A percentile compares a stretch with the other conserved stretches of the same genome.
Conservation (phyloP, 2,888 invertebrate genomes). For the Lacanobia oleracea region DNA sequence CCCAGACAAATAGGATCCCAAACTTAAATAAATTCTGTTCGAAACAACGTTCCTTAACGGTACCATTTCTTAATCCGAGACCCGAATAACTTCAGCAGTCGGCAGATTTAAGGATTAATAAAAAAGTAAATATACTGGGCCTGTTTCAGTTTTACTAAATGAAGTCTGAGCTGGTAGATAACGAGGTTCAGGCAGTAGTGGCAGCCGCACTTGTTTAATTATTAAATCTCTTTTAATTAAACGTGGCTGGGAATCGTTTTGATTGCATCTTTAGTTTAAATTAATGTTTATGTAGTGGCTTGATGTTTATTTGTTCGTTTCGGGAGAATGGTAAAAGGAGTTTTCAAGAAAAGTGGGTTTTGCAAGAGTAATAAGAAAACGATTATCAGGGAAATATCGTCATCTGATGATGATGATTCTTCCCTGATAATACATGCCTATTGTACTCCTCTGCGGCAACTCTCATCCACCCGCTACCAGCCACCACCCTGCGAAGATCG, state of each 20-base stretch:
- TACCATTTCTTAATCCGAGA: constrained; percentile 48
- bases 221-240: constrained; percentile 66
- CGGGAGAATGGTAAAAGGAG: too few species aligned
- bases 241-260: constrained; percentile 43
- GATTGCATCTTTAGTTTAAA: constrained; percentile 55
- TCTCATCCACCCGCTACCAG: too few species aligned
- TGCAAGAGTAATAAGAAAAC: background rate
- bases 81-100: constrained; percentile 50
- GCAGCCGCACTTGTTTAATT: constrained; percentile 58
- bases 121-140: constrained; percentile 56
- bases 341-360: too few species aligned
- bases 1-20: constrained; percentile 25
- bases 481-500: too few species aligned
- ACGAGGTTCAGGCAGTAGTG: constrained; percentile 58
- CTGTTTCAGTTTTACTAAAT: constrained; percentile 63
- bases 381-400: too few species aligned
- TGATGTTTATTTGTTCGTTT: constrained; percentile 4
- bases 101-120: constrained; percentile 55
- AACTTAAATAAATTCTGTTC: constrained; percentile 43
- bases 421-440: too few species aligned
- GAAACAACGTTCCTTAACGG: constrained; percentile 23
- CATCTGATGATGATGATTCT: too few species aligned
- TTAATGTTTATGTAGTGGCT: constrained; percentile 15
- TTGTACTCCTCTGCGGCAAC: too few species aligned
- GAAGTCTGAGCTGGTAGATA: constrained; percentile 60